Percentiles rank a stretch among this genome's conserved stretches.
Evolutionary conservation across 2,888 invertebrate genomes (phyloP).

Genomic region (Dorcus hopei): DNA sequence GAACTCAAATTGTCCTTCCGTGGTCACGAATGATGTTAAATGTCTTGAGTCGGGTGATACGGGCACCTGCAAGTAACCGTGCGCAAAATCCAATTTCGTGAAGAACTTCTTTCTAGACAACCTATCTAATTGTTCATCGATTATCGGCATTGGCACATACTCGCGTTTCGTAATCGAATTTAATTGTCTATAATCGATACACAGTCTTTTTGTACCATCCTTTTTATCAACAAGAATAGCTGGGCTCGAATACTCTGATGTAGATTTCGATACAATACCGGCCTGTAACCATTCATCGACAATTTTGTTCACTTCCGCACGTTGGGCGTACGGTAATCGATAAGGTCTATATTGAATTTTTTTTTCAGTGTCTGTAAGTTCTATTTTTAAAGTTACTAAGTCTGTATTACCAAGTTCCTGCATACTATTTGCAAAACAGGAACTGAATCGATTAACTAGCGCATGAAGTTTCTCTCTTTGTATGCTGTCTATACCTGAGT

Average conservation of each 20-base stretch:
- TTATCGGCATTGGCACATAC: constrained; percentile 35
- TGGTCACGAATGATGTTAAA: constrained; percentile 36
- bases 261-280: constrained; percentile 10
- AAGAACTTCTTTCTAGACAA: constrained; percentile 25
- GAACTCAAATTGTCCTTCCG: constrained; percentile 10
- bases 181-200: constrained; percentile 41
- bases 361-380: too few species aligned
- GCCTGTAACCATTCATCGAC: constrained; percentile 6
- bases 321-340: constrained; percentile 6
- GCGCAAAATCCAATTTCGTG: constrained; percentile 30
- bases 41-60: constrained; percentile 22
- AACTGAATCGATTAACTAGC: too few species aligned
- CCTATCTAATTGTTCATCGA: constrained; percentile 33
- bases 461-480: too few species aligned
- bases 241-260: constrained; percentile 15
- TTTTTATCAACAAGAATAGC: constrained; percentile 23
- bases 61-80: neutral
- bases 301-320: constrained; percentile 9
- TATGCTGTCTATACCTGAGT: too few species aligned
- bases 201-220: constrained; percentile 31
- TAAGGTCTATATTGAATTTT: too few species aligned
- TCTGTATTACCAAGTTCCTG: too few species aligned
- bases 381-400: too few species aligned
- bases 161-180: constrained; percentile 35
- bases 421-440: too few species aligned